These are phyloP conservation scores for Prolemur simus DNA, from an alignment of 2,113 vertebrate species.

Conservation along the genomic window DNA sequence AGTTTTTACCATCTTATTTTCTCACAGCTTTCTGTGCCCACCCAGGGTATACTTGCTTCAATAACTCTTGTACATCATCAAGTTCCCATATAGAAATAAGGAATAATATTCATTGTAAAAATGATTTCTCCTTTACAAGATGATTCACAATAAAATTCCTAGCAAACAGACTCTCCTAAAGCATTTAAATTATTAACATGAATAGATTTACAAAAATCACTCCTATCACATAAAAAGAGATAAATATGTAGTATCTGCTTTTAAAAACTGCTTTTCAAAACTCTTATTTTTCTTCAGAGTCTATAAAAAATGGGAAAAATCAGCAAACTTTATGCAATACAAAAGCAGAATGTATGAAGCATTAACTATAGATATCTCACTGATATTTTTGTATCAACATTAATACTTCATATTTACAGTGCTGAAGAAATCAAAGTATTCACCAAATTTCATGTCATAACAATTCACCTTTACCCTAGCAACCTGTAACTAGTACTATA, in stretches of 20 bases:
- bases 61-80: constrained; percentile 29
- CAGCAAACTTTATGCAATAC: not conserved
- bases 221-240: constrained; percentile 47
- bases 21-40: not conserved
- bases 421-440: constrained; percentile 34
- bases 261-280: constrained; percentile 39
- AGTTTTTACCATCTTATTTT: not conserved
- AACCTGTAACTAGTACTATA: not conserved
- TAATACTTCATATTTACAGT: constrained; percentile 39
- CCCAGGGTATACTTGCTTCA: not conserved
- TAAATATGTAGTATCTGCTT: constrained; percentile 39
- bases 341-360: constrained; percentile 16
- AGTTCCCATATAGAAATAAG: not conserved
- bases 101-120: not conserved
- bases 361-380: constrained; percentile 49
- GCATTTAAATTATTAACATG: constrained; percentile 57
- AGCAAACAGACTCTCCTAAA: constrained; percentile 16
- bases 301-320: constrained; percentile 26
- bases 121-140: constrained; percentile 41
- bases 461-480: constrained; percentile 29
- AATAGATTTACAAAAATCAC: constrained; percentile 56
- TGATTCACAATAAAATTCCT: constrained; percentile 42
- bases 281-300: not conserved
- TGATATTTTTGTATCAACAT: constrained; percentile 15
- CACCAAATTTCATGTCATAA: not conserved